These are phyloP conservation scores for Melanostoma scalare DNA, from an alignment of 2,888 invertebrate genomes.

Conservation along the genomic window DNA sequence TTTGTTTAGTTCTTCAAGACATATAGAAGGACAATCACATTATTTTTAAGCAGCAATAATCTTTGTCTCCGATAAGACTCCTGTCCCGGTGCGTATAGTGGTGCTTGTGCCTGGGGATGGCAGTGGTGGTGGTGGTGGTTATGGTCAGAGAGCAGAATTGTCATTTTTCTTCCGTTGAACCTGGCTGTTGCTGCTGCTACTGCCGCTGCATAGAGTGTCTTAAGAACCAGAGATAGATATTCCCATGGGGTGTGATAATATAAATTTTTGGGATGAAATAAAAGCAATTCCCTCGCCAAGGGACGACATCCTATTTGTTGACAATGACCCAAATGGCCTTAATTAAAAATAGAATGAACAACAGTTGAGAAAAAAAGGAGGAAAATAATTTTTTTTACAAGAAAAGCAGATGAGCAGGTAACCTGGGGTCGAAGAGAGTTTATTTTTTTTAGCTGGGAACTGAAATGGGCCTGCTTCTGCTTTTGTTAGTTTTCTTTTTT, in stretches of 20 bases:
- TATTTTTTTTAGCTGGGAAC: constrained; percentile 24
- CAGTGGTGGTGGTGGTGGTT: not conserved
- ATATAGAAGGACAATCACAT: constrained; percentile 59
- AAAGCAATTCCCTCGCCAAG: constrained; percentile 43
- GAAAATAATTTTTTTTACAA: not conserved
- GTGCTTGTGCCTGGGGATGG: constrained; percentile 13
- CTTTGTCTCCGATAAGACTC: constrained; percentile 60
- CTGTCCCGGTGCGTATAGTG: constrained; percentile 7
- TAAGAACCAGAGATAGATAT: constrained; percentile 42
- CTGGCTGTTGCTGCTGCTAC: not conserved
- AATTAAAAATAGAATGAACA: constrained; percentile 55
- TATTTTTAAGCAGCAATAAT: constrained; percentile 68
- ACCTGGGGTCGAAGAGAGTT: constrained; percentile 36
- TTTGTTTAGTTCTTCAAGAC: constrained; percentile 58
- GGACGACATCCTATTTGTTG: constrained; percentile 55
- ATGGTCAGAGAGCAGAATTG: constrained; percentile 32
- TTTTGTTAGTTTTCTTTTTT: constrained; percentile 45
- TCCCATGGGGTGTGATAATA: constrained; percentile 60
- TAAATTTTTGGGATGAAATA: constrained; percentile 36
- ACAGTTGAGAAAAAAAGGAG: not conserved
- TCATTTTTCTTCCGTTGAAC: constrained; percentile 20
- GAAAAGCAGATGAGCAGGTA: constrained; percentile 51
- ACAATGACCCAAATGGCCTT: constrained; percentile 65
- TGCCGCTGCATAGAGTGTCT: constrained; percentile 35
- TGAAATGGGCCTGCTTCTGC: constrained; percentile 35